Conservation (phyloP, 2,797 vertebrate species). For the Ficedula albicollis region DNA sequence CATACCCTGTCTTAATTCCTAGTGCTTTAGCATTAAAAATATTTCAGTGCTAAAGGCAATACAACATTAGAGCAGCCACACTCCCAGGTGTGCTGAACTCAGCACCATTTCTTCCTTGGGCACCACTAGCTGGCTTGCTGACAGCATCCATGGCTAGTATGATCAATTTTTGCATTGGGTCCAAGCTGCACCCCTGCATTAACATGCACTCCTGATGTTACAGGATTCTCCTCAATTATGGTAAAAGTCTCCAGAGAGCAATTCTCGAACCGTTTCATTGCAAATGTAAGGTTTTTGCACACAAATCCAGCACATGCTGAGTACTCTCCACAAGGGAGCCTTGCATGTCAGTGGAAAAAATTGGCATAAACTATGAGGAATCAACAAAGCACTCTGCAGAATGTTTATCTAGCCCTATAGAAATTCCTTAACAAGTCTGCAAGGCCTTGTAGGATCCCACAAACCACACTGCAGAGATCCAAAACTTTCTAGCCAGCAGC, state of each 20-base stretch:
- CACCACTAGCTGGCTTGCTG: conserved; percentile 77
- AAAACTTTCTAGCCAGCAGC: conserved; percentile 15
- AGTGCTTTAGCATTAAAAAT: neutral
- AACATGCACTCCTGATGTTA: conserved; percentile 75
- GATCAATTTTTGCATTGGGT: conserved; percentile 75
- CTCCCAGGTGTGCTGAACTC: conserved; percentile 73
- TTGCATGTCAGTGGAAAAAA: neutral
- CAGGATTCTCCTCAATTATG: conserved; percentile 80
- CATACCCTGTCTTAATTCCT: neutral
- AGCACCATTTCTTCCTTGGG: conserved; percentile 3
- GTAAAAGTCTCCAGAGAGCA: conserved; percentile 41
- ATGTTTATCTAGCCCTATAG: conserved; percentile 31
- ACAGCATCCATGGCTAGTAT: conserved; percentile 74
- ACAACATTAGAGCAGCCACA: neutral
- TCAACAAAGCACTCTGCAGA: conserved; percentile 8
- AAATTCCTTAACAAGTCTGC: conserved; percentile 22
- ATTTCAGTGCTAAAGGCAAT: neutral
- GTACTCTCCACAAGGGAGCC: neutral
- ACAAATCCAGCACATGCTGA: neutral
- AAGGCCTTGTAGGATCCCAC: neutral
- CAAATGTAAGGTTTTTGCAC: neutral
- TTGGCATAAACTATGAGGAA: neutral
- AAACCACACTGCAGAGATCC: conserved; percentile 7
- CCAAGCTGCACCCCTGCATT: conserved; percentile 76
- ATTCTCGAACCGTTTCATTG: neutral